phyloP scores from a whole-genome alignment of 2,797 vertebrate genomes.

The Remorina albescens region DNA sequence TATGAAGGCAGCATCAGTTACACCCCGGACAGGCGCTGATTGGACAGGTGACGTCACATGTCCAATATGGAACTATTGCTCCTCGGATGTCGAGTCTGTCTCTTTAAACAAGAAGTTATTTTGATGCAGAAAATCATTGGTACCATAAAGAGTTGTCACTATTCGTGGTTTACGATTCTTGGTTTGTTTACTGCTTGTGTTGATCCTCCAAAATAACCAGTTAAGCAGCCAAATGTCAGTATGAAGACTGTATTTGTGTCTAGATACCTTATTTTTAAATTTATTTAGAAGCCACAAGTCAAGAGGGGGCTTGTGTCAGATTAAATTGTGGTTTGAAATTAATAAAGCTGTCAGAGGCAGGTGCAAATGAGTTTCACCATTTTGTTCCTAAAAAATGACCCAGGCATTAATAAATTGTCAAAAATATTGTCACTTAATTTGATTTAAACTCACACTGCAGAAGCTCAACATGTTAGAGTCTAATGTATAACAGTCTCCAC shows the following conservation, averaged over 20 bases:
- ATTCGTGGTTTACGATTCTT: not conserved
- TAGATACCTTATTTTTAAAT: too few species aligned
- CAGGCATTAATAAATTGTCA: too few species aligned
- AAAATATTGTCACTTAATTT: too few species aligned
- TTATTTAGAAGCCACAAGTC: too few species aligned
- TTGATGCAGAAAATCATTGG: not conserved
- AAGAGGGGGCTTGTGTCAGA: too few species aligned
- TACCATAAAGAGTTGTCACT: not conserved
- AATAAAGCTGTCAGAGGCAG: too few species aligned
- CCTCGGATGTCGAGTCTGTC: not conserved
- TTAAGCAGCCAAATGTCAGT: too few species aligned
- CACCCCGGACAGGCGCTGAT: slow-evolving; percentile 23
- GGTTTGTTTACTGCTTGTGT: not conserved
- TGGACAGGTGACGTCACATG: not conserved
- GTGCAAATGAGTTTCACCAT: too few species aligned
- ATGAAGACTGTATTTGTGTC: too few species aligned
- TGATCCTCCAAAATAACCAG: not conserved
- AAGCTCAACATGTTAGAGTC: not conserved
- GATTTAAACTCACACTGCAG: not conserved
- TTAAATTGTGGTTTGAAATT: too few species aligned
- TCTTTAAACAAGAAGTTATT: not conserved
- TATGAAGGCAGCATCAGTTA: slow-evolving; percentile 37
- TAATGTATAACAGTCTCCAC: not conserved
- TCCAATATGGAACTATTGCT: not conserved
- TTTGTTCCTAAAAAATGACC: too few species aligned